These are phyloP conservation scores for Choloepus hoffmanni DNA, from an alignment of 2,113 vertebrate species.

Conservation along the genomic window DNA sequence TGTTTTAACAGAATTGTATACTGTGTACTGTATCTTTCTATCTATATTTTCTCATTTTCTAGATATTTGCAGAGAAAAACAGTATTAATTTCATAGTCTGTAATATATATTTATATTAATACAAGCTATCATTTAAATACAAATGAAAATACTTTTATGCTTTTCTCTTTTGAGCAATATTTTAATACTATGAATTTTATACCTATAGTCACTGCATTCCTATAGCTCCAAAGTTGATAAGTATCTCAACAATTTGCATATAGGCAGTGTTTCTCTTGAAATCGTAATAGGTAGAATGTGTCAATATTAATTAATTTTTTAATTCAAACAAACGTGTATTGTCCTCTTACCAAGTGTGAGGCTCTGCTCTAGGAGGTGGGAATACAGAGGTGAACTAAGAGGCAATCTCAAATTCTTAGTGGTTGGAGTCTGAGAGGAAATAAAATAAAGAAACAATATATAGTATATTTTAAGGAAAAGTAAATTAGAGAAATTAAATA, in stretches of 20 bases:
- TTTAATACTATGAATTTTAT: neutral
- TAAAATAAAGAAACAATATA: neutral
- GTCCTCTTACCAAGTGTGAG: neutral
- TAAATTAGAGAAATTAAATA: neutral
- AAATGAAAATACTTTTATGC: neutral
- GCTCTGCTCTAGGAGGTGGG: neutral
- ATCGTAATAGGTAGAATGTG: neutral
- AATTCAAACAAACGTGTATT: neutral
- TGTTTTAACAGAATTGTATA: neutral
- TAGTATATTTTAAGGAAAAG: neutral
- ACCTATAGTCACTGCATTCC: neutral
- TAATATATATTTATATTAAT: neutral
- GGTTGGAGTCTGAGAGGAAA: neutral
- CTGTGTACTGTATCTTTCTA: neutral
- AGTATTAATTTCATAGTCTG: neutral
- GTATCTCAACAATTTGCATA: neutral
- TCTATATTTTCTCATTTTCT: neutral
- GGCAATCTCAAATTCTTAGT: neutral
- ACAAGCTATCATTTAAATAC: neutral
- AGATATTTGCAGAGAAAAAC: neutral
- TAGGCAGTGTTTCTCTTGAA: neutral
- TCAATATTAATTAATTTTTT: neutral
- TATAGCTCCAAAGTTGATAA: neutral
- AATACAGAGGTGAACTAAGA: neutral
- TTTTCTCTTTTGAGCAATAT: neutral